These are phyloP conservation scores for Oreohelix idahoensis DNA, from an alignment of 1,140 invertebrate genomes.

Conservation along the genomic window DNA sequence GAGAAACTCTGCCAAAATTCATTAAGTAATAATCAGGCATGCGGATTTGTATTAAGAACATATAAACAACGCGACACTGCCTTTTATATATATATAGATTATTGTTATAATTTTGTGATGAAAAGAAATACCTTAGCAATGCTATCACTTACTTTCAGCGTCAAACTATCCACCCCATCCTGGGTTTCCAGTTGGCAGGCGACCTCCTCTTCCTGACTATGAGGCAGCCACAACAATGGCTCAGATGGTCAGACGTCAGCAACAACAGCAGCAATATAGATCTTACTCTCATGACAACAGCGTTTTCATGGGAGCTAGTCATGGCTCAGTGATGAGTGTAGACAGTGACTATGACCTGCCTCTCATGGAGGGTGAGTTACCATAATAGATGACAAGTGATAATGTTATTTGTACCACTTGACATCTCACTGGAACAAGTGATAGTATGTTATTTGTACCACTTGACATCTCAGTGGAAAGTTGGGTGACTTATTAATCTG, in stretches of 20 bases:
- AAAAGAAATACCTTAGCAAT: background rate
- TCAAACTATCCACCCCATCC: slow-evolving; percentile 30
- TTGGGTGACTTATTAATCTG: too few species aligned
- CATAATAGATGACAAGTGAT: too few species aligned
- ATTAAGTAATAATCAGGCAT: too few species aligned
- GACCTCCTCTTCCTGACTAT: slow-evolving; percentile 69
- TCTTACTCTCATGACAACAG: slow-evolving; percentile 57
- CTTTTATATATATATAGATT: too few species aligned
- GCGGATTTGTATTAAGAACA: too few species aligned
- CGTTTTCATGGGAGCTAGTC: slow-evolving; percentile 18
- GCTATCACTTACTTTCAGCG: background rate
- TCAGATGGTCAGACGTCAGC: slow-evolving; percentile 59
- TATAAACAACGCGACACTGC: too few species aligned
- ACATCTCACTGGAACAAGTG: too few species aligned
- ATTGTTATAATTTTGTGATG: too few species aligned
- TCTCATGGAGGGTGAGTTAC: slow-evolving; percentile 18
- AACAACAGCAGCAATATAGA: slow-evolving; percentile 52
- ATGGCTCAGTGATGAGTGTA: background rate
- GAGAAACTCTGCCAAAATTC: too few species aligned
- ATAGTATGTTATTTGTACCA: too few species aligned
- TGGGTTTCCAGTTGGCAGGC: slow-evolving; percentile 52
- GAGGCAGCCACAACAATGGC: slow-evolving; percentile 69
- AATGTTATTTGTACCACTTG: too few species aligned
- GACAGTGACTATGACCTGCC: background rate
- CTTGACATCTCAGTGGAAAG: too few species aligned